phyloP scores from a whole-genome alignment of 2,797 vertebrate species.

The Serranus cabrilla region DNA sequence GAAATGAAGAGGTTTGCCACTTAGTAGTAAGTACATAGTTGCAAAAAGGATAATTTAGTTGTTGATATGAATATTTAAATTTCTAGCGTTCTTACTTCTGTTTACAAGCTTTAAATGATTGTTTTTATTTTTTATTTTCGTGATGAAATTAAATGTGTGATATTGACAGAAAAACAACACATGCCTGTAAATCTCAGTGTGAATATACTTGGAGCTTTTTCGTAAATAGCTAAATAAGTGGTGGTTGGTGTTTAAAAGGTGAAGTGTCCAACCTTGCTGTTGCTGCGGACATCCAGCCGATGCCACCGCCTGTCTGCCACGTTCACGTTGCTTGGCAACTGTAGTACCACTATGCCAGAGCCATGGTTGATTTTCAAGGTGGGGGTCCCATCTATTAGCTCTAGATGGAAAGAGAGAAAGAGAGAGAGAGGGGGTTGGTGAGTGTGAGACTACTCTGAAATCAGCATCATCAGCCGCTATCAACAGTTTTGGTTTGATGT shows the following conservation, averaged over 20 bases:
- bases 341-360: constrained; percentile 87
- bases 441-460: constrained; percentile 21
- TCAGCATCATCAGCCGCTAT: constrained; percentile 12
- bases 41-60: background rate
- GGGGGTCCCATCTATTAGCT: constrained; percentile 88
- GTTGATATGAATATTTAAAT: background rate
- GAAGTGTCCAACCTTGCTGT: constrained; percentile 87
- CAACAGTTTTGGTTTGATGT: background rate
- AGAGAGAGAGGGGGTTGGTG: constrained; percentile 10
- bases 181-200: background rate
- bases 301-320: constrained; percentile 93
- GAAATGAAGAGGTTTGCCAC: no score
- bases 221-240: constrained; percentile 25
- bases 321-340: constrained; percentile 91
- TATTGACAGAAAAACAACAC: background rate
- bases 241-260: constrained; percentile 15
- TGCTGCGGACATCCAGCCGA: constrained; percentile 90
- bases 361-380: constrained; percentile 92
- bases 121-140: background rate
- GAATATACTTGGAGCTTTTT: background rate
- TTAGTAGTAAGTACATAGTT: no score
- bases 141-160: background rate
- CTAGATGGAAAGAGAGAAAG: constrained; percentile 68
- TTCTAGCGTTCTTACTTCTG: background rate
- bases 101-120: background rate